These are phyloP conservation scores for Aegotheles bennettii DNA, from an alignment of 2,113 vertebrate species.

Conservation along the genomic window DNA sequence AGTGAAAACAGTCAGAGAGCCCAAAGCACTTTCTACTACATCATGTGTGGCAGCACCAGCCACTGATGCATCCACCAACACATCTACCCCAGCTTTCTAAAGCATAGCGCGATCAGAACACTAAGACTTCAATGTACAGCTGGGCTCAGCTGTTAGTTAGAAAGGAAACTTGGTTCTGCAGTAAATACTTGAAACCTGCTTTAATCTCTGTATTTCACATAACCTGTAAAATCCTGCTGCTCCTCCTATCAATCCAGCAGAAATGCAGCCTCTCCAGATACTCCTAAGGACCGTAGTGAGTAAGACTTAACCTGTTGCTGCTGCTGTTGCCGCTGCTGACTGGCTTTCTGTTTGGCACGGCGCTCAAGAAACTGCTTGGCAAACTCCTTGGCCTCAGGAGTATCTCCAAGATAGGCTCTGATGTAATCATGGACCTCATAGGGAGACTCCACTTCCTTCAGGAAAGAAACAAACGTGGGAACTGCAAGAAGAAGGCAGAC, in stretches of 20 bases:
- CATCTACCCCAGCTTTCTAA: background rate
- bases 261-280: background rate
- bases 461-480: slow-evolving; percentile 97
- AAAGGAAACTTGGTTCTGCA: background rate
- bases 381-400: slow-evolving; percentile 97
- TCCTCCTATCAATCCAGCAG: background rate
- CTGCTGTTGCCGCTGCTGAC: slow-evolving; percentile 83
- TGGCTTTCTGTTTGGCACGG: slow-evolving; percentile 97
- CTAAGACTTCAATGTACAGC: background rate
- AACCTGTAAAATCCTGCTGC: background rate
- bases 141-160: background rate
- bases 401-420: slow-evolving; percentile 95
- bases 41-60: rapidly evolving
- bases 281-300: rapidly evolving
- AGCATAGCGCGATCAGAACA: background rate
- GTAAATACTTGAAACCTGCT: background rate
- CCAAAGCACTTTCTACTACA: background rate
- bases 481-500: slow-evolving; percentile 76
- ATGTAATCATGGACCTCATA: slow-evolving; percentile 98
- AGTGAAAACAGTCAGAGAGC: background rate
- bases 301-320: slow-evolving; percentile 68
- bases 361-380: slow-evolving; percentile 99
- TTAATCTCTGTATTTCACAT: background rate
- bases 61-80: background rate
- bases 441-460: slow-evolving; percentile 98